phyloP scores from a whole-genome alignment of 2,113 vertebrate species.

The Oryzias celebensis region DNA sequence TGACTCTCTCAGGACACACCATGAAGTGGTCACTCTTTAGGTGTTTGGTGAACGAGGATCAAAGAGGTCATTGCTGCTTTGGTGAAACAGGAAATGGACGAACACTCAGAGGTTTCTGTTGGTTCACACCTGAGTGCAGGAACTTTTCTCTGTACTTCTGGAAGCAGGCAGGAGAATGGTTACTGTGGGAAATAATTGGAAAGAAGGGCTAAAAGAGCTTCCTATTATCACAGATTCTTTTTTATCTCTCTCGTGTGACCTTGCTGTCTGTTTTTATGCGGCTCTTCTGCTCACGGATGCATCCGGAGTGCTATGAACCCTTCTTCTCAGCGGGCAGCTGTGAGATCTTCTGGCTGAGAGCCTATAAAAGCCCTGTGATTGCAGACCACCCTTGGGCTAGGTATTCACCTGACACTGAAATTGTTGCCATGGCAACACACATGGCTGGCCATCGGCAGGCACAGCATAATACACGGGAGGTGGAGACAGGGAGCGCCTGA shows the following conservation, averaged over 20 bases:
- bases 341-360: constrained; percentile 57
- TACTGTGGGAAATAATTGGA: constrained; percentile 27
- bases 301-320: constrained; percentile 49
- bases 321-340: constrained; percentile 49
- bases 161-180: constrained; percentile 7
- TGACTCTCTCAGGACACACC: too few relatives aligned
- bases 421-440: constrained; percentile 61
- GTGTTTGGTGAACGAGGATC: too few relatives aligned
- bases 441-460: constrained; percentile 21
- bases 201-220: constrained; percentile 45
- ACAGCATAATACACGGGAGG: constrained; percentile 27
- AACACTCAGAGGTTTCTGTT: constrained; percentile 5
- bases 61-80: constrained; percentile 1
- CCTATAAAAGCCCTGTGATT: constrained; percentile 60
- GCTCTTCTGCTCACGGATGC: constrained; percentile 21
- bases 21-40: too few relatives aligned
- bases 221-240: constrained; percentile 43
- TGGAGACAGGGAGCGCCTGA: constrained; percentile 12
- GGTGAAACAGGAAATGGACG: background rate
- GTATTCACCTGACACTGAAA: constrained; percentile 55
- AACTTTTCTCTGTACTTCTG: constrained; percentile 11
- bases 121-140: constrained; percentile 33
- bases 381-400: constrained; percentile 46
- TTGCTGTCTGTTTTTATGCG: constrained; percentile 26
- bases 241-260: constrained; percentile 11